phyloP scores from a whole-genome alignment of 2,888 invertebrate genomes.

The Argyresthia albistria region DNA sequence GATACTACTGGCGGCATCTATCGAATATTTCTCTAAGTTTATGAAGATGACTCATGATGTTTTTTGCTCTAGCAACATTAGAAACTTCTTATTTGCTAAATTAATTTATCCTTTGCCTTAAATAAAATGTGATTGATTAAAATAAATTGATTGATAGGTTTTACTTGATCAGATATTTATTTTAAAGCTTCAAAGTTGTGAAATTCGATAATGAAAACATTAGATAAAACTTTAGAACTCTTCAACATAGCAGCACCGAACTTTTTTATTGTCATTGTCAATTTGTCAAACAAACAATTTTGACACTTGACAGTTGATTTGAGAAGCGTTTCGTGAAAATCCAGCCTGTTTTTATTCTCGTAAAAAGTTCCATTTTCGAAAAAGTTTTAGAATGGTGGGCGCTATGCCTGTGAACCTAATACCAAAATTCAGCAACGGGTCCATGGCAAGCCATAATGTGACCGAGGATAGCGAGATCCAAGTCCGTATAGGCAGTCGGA shows the following conservation, averaged over 20 bases:
- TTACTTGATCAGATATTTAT: too few relatives aligned
- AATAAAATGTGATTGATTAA: too few relatives aligned
- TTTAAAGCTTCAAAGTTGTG: too few relatives aligned
- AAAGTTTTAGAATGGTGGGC: slow-evolving; percentile 62
- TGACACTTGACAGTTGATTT: slow-evolving; percentile 18
- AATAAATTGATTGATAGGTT: too few relatives aligned
- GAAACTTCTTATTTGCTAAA: background rate
- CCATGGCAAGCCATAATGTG: slow-evolving; percentile 65
- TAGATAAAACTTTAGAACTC: background rate
- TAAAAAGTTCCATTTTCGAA: slow-evolving; percentile 62
- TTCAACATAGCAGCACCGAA: background rate
- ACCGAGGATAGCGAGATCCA: slow-evolving; percentile 53
- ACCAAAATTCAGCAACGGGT: slow-evolving; percentile 67
- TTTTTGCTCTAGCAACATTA: slow-evolving; percentile 9
- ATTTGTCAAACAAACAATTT: slow-evolving; percentile 8
- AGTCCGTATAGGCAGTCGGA: slow-evolving; percentile 58
- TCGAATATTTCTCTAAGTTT: background rate
- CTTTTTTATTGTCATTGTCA: background rate
- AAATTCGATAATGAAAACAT: background rate
- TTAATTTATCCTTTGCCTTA: background rate
- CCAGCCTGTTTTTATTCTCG: slow-evolving; percentile 58
- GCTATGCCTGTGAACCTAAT: slow-evolving; percentile 68
- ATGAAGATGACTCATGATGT: background rate
- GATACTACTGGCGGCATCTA: slow-evolving; percentile 12
- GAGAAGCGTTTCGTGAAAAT: slow-evolving; percentile 26